Evolutionary conservation across 2,888 invertebrate species (phyloP).

Genomic region (Hydrotaea diabolus): DNA sequence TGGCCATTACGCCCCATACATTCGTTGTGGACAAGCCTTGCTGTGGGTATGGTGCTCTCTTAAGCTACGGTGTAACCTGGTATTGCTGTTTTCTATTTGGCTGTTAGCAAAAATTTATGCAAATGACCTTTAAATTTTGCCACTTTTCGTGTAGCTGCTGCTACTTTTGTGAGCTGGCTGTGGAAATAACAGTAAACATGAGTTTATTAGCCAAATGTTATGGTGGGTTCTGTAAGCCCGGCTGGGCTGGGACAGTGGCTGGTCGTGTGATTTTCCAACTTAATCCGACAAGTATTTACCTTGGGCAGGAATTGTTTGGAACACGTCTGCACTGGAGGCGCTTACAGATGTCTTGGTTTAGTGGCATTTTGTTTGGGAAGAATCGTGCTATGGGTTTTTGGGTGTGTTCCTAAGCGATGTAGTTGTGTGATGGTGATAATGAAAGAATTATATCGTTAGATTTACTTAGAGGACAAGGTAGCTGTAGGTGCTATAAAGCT

Average conservation of each 20-base stretch:
- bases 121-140: conserved; percentile 36
- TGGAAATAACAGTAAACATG: conserved; percentile 31
- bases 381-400: no score
- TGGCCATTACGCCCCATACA: neutral
- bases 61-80: neutral
- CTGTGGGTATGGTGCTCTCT: neutral
- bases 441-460: no score
- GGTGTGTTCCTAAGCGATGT: no score
- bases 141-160: conserved; percentile 8
- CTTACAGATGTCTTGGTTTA: no score
- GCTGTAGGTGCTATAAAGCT: no score
- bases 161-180: conserved; percentile 17
- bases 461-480: no score
- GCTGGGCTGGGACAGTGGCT: neutral
- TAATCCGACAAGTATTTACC: no score
- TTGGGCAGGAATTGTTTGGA: no score
- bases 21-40: neutral
- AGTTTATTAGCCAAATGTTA: conserved; percentile 28
- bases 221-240: neutral
- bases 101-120: conserved; percentile 33
- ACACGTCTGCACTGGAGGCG: no score
- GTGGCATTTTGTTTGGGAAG: no score
- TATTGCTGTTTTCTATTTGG: neutral
- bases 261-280: no score
- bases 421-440: no score